phyloP scores from a whole-genome alignment of 1,140 invertebrate genomes.

The Pteromalus puparum region DNA sequence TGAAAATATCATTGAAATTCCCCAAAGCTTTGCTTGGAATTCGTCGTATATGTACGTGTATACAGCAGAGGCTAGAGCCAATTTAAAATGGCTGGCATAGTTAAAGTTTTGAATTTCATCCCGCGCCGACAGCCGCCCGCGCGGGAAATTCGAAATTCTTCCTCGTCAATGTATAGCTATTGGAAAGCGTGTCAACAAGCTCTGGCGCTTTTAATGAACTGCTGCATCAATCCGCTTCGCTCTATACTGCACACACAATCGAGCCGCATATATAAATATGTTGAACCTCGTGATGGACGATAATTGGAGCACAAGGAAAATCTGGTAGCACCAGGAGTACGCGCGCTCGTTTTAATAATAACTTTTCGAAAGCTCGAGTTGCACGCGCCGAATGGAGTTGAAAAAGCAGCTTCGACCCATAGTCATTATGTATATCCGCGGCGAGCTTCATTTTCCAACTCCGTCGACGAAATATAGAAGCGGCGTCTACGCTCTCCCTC shows the following conservation, averaged over 20 bases:
- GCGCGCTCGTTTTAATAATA: conserved; percentile 28
- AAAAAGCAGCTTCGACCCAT: neutral
- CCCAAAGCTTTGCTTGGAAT: neutral
- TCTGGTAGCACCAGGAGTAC: neutral
- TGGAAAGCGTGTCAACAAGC: conserved; percentile 21
- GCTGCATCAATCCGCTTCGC: neutral
- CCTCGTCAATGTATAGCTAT: neutral
- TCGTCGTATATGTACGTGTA: neutral
- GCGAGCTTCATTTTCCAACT: conserved; percentile 8
- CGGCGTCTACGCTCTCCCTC: neutral
- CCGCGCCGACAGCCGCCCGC: neutral
- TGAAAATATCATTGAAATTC: neutral
- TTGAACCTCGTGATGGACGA: neutral
- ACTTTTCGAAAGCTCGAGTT: conserved; percentile 6
- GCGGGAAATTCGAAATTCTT: conserved; percentile 24
- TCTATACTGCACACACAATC: neutral
- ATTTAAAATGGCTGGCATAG: neutral
- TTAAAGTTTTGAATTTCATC: neutral
- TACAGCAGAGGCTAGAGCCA: neutral
- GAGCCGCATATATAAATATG: neutral
- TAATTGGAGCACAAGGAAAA: neutral
- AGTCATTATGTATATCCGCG: neutral
- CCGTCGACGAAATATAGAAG: neutral
- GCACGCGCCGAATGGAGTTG: neutral
- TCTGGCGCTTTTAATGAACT: conserved; percentile 26